Conservation (phyloP, 2,113 vertebrate species). For the Stigmatopora nigra region DNA sequence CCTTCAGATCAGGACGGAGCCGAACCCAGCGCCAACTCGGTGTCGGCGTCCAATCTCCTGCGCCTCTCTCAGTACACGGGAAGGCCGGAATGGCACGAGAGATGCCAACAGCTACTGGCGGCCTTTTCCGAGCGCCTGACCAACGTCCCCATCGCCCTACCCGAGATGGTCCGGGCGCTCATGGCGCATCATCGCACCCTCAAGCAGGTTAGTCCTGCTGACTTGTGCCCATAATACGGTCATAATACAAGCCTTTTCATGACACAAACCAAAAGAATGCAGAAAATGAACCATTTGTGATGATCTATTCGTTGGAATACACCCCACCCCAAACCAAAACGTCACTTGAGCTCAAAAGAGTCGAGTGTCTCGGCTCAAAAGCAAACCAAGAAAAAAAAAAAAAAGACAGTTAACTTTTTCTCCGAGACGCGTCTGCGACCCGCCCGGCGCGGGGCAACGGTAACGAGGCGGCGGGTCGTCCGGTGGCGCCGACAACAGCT, state of each 20-base stretch:
- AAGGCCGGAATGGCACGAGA: conserved; percentile 76
- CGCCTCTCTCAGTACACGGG: conserved; percentile 79
- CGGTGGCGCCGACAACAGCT: conserved; percentile 43
- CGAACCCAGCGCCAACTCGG: conserved; percentile 84
- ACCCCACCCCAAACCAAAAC: not conserved
- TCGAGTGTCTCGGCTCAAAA: not conserved
- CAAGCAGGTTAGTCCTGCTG: conserved; percentile 74
- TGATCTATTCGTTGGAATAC: no score
- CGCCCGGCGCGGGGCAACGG: conserved; percentile 11
- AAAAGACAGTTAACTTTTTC: conserved; percentile 11
- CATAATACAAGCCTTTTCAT: no score
- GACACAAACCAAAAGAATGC: no score
- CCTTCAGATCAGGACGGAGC: conserved; percentile 86
- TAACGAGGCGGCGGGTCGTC: conserved; percentile 39
- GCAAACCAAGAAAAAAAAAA: not conserved
- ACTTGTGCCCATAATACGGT: no score
- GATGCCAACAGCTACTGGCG: conserved; percentile 71
- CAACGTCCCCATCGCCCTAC: conserved; percentile 78
- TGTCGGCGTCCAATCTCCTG: conserved; percentile 80
- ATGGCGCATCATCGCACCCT: conserved; percentile 77
- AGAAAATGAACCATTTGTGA: no score
- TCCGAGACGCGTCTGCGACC: conserved; percentile 19
- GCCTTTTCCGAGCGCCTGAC: conserved; percentile 82
- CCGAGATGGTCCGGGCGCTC: conserved; percentile 80
- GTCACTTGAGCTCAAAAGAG: not conserved